phyloP scores from a whole-genome alignment of 1,140 invertebrate species.

The Aphelinus atriplicis region DNA sequence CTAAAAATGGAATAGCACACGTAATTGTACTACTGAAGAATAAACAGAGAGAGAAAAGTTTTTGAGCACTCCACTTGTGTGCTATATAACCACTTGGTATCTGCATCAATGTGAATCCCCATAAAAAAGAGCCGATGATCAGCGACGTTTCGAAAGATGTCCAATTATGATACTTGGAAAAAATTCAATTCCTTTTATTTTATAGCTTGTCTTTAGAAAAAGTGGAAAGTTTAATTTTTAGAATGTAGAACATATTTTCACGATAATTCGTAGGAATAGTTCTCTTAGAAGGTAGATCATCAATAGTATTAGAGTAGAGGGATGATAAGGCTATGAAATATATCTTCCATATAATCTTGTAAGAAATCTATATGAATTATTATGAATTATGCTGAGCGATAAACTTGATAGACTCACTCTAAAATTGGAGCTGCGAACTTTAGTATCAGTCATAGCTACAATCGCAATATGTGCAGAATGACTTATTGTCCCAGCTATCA shows the following conservation, averaged over 20 bases:
- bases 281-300: too few relatives aligned
- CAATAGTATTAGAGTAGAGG: too few relatives aligned
- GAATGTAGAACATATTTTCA: too few relatives aligned
- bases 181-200: background rate
- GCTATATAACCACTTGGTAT: conserved; percentile 70
- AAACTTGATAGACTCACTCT: too few relatives aligned
- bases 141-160: conserved; percentile 66
- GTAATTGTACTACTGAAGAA: conserved; percentile 69
- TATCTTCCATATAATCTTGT: too few relatives aligned
- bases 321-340: too few relatives aligned
- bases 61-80: conserved; percentile 66
- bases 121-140: conserved; percentile 76
- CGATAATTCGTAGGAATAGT: too few relatives aligned
- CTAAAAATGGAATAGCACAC: conserved; percentile 56
- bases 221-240: too few relatives aligned
- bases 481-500: conserved; percentile 72
- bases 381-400: too few relatives aligned
- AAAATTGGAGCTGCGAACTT: too few relatives aligned
- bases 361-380: too few relatives aligned
- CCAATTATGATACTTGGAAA: conserved; percentile 67
- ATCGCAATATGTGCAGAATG: conserved; percentile 77
- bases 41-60: conserved; percentile 70
- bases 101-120: conserved; percentile 74
- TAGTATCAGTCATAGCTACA: conserved; percentile 70
- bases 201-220: too few relatives aligned